Evolutionary conservation across 2,888 invertebrate species (phyloP), one percentile per base, ranked within the genome.

Genomic region (Eutolmus rufibarbis): DNA sequence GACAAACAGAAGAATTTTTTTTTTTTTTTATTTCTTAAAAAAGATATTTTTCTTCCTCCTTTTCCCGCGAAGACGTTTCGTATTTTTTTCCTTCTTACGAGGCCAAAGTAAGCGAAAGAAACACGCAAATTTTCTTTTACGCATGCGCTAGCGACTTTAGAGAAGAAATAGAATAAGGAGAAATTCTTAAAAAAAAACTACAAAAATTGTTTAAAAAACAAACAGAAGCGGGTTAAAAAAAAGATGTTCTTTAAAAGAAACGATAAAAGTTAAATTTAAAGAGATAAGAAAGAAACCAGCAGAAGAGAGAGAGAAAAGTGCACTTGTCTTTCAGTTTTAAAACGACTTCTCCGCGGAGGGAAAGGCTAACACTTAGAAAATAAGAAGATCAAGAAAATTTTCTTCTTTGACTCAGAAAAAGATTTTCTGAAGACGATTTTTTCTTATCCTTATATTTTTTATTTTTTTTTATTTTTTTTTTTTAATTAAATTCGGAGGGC

Each of bases 401-500:
- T 23, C 66, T 66, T 23, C 66, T n/a, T n/a, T 78, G 78, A 40
- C 23, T 78, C 78, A 78, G 46, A 78, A 56, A 19, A 78, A 43
- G 43, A 40, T 78, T 78, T 78, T 78, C 19, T 43, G 78, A n/a
- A 16, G 40, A 43, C 78, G 23, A 19, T 78, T 40, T 78, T 78
- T 23, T 78, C n/a, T 14, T 40, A n/a, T 43, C 14, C 28, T 43
- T 5, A 5, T 28, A 46, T 78, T 43, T 23, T 78, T 9, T n/a
- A n/a, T 8, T 78, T n/a, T n/a, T n/a, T n/a, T n/a, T n/a, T n/a
- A n/a, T n/a, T n/a, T n/a, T n/a, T n/a, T n/a, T 46, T 78, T 78
- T 43, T 76, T 34, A 78, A 37, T 34, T 16, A 76, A 78, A 46
- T 78, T 78, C 9, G 78, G 78, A 78, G 78, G 78, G 78, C 78